Evolutionary conservation across 2,113 vertebrate genomes (phyloP).

Genomic region (Micronycteris hirsuta): DNA sequence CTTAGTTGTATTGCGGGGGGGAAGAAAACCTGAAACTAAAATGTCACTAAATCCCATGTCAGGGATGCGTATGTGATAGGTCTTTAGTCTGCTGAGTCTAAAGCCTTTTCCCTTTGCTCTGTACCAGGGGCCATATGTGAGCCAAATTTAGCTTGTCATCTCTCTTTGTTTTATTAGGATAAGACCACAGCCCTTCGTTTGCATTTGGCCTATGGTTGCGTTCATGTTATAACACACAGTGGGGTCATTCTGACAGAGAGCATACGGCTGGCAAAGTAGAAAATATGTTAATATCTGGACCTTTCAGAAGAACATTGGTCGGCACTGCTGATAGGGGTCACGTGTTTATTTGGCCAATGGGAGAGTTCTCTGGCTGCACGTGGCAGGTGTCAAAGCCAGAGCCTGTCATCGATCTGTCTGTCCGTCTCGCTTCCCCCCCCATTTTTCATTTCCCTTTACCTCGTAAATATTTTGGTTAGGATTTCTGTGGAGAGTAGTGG

Average conservation of each 20-base stretch:
- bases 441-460: background rate
- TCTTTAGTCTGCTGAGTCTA: background rate
- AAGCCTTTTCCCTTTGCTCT: background rate
- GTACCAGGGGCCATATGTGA: background rate
- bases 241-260: background rate
- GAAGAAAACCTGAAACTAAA: background rate
- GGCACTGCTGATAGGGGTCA: background rate
- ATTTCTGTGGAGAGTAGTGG: background rate
- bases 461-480: conserved; percentile 18
- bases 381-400: background rate
- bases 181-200: background rate
- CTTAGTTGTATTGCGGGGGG: background rate
- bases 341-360: background rate
- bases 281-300: background rate
- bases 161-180: background rate
- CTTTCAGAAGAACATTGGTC: background rate
- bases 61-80: background rate
- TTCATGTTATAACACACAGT: background rate
- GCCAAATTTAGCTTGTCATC: background rate
- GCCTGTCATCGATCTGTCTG: background rate
- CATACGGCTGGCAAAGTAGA: background rate
- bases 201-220: background rate
- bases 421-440: background rate
- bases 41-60: background rate
- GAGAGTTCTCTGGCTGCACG: background rate